Base-by-base conservation (phyloP, 2,888 invertebrate genomes). In the Spisula subtruncata region DNA sequence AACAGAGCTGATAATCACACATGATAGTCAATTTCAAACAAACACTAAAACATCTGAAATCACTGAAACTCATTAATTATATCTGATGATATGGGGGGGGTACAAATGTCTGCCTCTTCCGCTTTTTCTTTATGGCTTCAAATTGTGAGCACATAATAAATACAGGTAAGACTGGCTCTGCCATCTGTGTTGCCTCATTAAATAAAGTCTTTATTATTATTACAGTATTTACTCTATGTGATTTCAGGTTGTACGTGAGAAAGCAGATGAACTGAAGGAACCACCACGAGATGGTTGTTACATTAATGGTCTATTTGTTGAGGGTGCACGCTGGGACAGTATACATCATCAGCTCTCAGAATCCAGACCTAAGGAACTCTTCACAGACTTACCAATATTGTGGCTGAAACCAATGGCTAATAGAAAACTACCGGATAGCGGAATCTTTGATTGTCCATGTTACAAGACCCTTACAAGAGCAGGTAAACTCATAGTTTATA, bases 341-440 rank as follows among this genome's bases (percentile, higher is more conserved):
- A 89, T 89, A 18, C 91, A 90, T 60, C 90, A 94, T 84, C 91
- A 93, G 85, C 94, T 97, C 82, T 91, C 94, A 10, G 97, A 97
- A 93, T 97, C 96, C 0, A 87, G 94, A 41, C 96, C 96, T n/a
- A 97, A 97, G 90, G 96, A 97, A 86, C 95, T 97, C 66, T 97
- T 95, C 94, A 98, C 98, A 46, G 98, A 98, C 97, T 96, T 97
- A 98, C 97, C 98, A 1, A 97, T 97, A 35, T 97, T 98, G 85
- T 98, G 98, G 97, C 97, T 98, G 95, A 97, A 97, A 79, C 98
- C 98, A 0, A 98, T 98, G 94, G 97, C 98, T 92, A 97, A 97
- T 93, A 98, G 98, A 95, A 97, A 97, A 83, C 96, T 97, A 25
- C 97, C 97, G 0, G 90, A 93, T 5, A 83, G 79, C 0, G 97